Evolutionary conservation across 2,113 vertebrate genomes (phyloP).

Genomic region (Argyrosomus japonicus): DNA sequence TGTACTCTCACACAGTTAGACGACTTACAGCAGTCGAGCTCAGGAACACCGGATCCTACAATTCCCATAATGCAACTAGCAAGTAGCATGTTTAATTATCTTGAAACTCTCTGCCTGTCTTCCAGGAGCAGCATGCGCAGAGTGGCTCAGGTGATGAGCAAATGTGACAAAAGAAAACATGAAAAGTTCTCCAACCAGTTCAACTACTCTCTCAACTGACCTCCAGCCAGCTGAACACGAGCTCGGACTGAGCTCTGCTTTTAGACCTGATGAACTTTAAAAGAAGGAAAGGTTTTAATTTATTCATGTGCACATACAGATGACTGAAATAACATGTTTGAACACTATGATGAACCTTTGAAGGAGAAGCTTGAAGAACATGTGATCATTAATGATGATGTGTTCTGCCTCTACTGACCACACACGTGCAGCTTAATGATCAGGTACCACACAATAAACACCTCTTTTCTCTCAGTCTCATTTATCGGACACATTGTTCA

Average conservation of each 20-base stretch:
- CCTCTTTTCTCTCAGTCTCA: neutral
- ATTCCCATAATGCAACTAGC: neutral
- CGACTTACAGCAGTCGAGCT: no score
- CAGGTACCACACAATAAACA: neutral
- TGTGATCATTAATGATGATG: neutral
- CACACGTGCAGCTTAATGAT: neutral
- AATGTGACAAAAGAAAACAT: constrained; percentile 90
- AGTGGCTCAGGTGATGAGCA: constrained; percentile 88
- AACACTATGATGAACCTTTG: neutral
- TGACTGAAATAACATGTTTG: neutral
- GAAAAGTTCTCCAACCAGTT: constrained; percentile 99
- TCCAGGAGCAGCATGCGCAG: constrained; percentile 89
- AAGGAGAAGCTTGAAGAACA: neutral
- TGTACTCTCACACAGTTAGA: neutral
- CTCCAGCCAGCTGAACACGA: neutral
- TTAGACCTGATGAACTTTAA: neutral
- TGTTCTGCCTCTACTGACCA: neutral
- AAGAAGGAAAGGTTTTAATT: neutral
- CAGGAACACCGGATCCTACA: neutral
- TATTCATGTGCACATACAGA: neutral
- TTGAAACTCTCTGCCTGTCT: neutral
- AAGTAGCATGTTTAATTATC: neutral
- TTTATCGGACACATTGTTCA: neutral
- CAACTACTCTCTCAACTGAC: constrained; percentile 93
- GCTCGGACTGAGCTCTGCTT: neutral